Evolutionary conservation across 2,888 invertebrate species (phyloP).

Genomic region (Harpalus rufipes): DNA sequence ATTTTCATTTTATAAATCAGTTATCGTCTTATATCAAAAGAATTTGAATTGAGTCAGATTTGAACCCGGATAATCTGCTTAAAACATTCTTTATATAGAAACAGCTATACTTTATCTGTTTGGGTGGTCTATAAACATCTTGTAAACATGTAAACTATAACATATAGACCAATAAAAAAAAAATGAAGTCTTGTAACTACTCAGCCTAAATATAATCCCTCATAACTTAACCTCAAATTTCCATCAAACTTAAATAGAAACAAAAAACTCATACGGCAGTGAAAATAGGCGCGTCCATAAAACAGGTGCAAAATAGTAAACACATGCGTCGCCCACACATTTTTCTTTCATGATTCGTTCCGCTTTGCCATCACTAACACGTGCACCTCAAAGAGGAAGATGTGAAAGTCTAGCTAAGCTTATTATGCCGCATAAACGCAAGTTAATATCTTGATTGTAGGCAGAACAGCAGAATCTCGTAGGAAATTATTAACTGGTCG

Average conservation of each 20-base stretch:
- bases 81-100: too few species aligned
- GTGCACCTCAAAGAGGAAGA: constrained; percentile 24
- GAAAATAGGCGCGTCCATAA: constrained; percentile 33
- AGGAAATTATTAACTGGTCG: constrained; percentile 39
- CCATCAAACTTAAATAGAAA: constrained; percentile 4
- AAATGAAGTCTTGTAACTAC: neutral
- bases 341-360: constrained; percentile 17
- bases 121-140: constrained; percentile 25
- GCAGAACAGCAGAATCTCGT: constrained; percentile 33
- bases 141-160: constrained; percentile 2
- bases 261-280: neutral
- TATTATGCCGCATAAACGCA: constrained; percentile 28
- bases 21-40: too few species aligned
- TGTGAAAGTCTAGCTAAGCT: constrained; percentile 41
- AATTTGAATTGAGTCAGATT: too few species aligned
- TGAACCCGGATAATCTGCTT: too few species aligned
- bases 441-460: constrained; percentile 48
- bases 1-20: too few species aligned
- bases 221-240: constrained; percentile 25
- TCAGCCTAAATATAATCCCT: constrained; percentile 6
- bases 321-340: constrained; percentile 27
- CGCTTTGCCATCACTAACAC: constrained; percentile 37
- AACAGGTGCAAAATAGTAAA: constrained; percentile 48
- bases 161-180: constrained; percentile 5
- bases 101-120: neutral